These are phyloP conservation scores for Diogma glabrata DNA, from an alignment of 2,888 invertebrate genomes.

Conservation along the genomic window DNA sequence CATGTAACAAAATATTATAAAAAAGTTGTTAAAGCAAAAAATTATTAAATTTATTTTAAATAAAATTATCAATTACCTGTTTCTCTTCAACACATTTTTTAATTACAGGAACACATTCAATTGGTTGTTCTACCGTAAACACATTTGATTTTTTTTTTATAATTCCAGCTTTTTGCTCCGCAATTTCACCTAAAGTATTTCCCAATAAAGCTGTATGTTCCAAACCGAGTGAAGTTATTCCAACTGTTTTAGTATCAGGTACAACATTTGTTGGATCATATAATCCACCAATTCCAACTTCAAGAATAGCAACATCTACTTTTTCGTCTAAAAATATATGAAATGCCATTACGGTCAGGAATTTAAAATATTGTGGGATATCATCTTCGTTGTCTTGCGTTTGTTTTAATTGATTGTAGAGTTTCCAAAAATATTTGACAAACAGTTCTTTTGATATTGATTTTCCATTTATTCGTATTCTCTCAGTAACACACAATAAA, in stretches of 20 bases:
- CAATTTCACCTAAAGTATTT: slow-evolving; percentile 71
- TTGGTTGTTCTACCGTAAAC: slow-evolving; percentile 57
- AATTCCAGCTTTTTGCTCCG: slow-evolving; percentile 92
- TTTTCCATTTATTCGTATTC: slow-evolving; percentile 77
- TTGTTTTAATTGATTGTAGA: slow-evolving; percentile 43
- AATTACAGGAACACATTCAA: slow-evolving; percentile 55
- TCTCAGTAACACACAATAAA: slow-evolving; percentile 78
- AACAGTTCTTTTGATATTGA: slow-evolving; percentile 66
- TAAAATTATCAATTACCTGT: slow-evolving; percentile 37
- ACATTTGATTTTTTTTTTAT: slow-evolving; percentile 66
- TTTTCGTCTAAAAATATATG: slow-evolving; percentile 74
- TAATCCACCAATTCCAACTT: slow-evolving; percentile 95
- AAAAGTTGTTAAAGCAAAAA: no score
- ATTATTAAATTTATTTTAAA: slow-evolving; percentile 3
- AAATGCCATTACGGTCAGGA: slow-evolving; percentile 84
- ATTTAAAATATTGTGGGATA: slow-evolving; percentile 91
- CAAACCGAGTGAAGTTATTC: slow-evolving; percentile 79
- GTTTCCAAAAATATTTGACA: slow-evolving; percentile 66
- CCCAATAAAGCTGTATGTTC: slow-evolving; percentile 84
- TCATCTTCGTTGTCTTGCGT: slow-evolving; percentile 45
- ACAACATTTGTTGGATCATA: slow-evolving; percentile 91
- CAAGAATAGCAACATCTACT: slow-evolving; percentile 86
- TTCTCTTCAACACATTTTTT: slow-evolving; percentile 48
- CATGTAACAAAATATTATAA: no score
- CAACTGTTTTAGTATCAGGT: slow-evolving; percentile 70